A percentile compares a stretch with the other conserved stretches of the same genome.
phyloP scores from a whole-genome alignment of 2,797 vertebrate species.

The Mus caroli region DNA sequence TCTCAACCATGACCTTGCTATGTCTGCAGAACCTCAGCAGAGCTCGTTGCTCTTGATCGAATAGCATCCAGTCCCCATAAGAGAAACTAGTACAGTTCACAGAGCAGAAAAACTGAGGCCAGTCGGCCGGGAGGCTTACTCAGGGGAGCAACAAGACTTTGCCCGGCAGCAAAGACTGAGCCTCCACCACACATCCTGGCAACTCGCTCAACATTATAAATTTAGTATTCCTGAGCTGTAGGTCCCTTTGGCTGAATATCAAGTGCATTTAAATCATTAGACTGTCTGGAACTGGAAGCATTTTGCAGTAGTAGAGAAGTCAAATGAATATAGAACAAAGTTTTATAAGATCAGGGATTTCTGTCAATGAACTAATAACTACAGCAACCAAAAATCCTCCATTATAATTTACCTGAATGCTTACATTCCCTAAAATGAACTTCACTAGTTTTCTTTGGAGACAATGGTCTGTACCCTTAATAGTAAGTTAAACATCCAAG shows the following conservation, averaged over 20 bases:
- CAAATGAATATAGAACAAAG: background rate
- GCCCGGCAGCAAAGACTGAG: background rate
- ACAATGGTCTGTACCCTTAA: background rate
- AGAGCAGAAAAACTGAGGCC: background rate
- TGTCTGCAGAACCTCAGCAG: background rate
- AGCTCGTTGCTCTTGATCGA: background rate
- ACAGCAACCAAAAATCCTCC: background rate
- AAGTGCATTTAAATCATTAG: conserved; percentile 1
- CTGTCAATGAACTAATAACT: conserved; percentile 12
- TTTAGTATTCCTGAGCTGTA: conserved; percentile 6
- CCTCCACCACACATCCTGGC: background rate
- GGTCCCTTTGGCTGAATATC: background rate
- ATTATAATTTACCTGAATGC: background rate
- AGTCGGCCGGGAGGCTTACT: background rate
- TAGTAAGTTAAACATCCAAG: background rate
- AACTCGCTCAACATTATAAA: background rate
- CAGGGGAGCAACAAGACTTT: background rate
- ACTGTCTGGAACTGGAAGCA: background rate
- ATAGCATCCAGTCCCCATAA: background rate
- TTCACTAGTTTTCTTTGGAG: background rate
- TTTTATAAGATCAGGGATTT: conserved; percentile 34
- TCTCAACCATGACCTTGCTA: background rate
- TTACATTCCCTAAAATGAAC: background rate
- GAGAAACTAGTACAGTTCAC: background rate
- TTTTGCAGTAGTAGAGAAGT: conserved; percentile 22